Base-by-base conservation (phyloP, 1,140 invertebrate genomes). In the Drosophila asahinai region DNA sequence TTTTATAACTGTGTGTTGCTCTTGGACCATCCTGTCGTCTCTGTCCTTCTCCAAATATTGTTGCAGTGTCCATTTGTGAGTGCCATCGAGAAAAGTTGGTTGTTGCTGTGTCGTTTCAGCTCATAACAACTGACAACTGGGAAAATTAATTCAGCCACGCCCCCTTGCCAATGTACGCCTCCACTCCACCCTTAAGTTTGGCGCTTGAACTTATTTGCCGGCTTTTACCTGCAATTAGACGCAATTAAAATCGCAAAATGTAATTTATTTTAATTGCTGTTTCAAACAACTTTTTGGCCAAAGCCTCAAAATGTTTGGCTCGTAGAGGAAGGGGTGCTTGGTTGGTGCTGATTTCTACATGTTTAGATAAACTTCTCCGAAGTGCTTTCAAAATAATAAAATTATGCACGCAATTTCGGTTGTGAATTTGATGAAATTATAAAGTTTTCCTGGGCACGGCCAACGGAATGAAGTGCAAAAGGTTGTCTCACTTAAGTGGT, bases 251-350 rank as follows among this genome's bases (percentile, higher is more conserved):
- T 89, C 73, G 73, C 81, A 89, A 87, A 87, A 87, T 83, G 84
- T 87, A 87, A 87, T 87, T 87, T 87, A 89, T 87, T 87, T 87
- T 87, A 87, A 87, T 87, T 87, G 83, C 83, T 87, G 83, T 87
- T 87, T 75, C 42, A 78, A 87, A 87, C 84, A 87, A 87, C 84
- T 86, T 86, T 81, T 76, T 74, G 71, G 38, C 58, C 55, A 62
- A 74, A 80, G 72, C 79, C 71, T 70, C 71, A 76, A 77, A 75
- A 64, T 61, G 71, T 54, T 42, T 25, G 33, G 45, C 25, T 12
- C 27, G 42, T 59, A 17, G 47, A 64, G 19, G 14, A 51, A 40
- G 61, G 15, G 51, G 30, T 17, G 9, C 48, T 64, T 64, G 33
- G 33, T 45, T 11, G 22, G 48, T 78, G 49, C 57, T 55, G 74